Percentiles rank a stretch among this genome's conserved stretches.
phyloP scores from a whole-genome alignment of 1,140 invertebrate species.

The Aphelenchoides besseyi region DNA sequence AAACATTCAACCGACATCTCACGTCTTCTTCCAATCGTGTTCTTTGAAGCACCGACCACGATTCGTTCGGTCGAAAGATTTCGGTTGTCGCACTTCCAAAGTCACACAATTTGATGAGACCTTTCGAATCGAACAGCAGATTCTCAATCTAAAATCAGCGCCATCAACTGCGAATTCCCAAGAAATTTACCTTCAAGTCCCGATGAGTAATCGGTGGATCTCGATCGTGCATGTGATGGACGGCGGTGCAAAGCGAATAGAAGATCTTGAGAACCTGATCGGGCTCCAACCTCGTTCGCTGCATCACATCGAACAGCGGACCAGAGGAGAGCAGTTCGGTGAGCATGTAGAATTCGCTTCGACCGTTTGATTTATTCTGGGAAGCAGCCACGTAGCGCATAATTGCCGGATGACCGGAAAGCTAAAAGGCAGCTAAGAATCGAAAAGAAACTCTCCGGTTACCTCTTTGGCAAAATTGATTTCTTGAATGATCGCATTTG shows the following conservation, averaged over 20 bases:
- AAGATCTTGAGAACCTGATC: conserved; percentile 76
- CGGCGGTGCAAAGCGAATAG: conserved; percentile 82
- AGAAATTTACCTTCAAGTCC: conserved; percentile 79
- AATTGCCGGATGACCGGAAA: conserved; percentile 55
- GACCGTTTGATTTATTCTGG: conserved; percentile 27
- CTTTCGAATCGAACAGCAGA: conserved; percentile 74
- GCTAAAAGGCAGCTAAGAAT: conserved; percentile 34
- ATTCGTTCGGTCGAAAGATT: conserved; percentile 76
- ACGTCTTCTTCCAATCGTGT: conserved; percentile 89
- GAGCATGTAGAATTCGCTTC: conserved; percentile 51
- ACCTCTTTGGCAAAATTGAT: conserved; percentile 53
- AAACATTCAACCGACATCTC: conserved; percentile 52
- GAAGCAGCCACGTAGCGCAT: conserved; percentile 39
- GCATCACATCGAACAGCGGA: conserved; percentile 50
- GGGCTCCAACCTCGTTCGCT: conserved; percentile 29
- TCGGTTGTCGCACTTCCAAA: conserved; percentile 92
- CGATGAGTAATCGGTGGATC: conserved; percentile 82
- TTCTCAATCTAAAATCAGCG: conserved; percentile 69
- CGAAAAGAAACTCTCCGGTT: conserved; percentile 13
- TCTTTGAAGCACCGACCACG: conserved; percentile 86
- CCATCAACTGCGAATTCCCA: neutral
- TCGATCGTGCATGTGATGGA: conserved; percentile 87
- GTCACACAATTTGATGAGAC: conserved; percentile 91
- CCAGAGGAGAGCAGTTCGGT: conserved; percentile 59
- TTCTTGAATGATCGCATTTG: conserved; percentile 50